Conservation (phyloP, 37 sponge, comb jelly and placozoan species). For the Chondrosia reniformis region DNA sequence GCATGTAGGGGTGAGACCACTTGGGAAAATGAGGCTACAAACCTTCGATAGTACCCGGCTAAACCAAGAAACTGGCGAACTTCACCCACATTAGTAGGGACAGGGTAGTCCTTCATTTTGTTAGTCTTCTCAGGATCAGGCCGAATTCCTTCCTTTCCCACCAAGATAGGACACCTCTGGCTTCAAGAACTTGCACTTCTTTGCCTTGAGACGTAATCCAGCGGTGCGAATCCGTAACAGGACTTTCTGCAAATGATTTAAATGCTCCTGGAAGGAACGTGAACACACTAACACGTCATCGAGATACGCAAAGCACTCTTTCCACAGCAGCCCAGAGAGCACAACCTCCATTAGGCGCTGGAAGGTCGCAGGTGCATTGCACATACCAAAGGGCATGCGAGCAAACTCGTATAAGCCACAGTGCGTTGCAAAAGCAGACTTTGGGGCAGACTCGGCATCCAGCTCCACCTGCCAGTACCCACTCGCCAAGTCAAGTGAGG, state of each 20-base stretch:
- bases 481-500: not conserved
- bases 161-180: constrained; percentile 15
- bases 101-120: constrained; percentile 27
- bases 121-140: constrained; percentile 15
- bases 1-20: constrained; percentile 23
- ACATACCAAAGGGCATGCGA: constrained; percentile 36
- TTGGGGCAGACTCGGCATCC: not conserved
- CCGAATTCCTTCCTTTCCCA: constrained; percentile 21
- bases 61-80: constrained; percentile 40
- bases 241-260: not conserved
- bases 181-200: constrained; percentile 19
- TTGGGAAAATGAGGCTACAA: constrained; percentile 20
- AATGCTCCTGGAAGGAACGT: constrained; percentile 9
- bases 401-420: constrained; percentile 24
- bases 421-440: constrained; percentile 17
- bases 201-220: constrained; percentile 26
- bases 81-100: constrained; percentile 19
- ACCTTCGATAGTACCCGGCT: constrained; percentile 22
- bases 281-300: constrained; percentile 39
- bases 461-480: constrained; percentile 29
- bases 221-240: not conserved
- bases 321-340: constrained; percentile 18
- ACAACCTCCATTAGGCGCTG: constrained; percentile 47
- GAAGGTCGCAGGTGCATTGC: constrained; percentile 37
- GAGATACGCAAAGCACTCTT: constrained; percentile 24